A percentile compares a stretch with the other conserved stretches of the same genome.
phyloP scores from a whole-genome alignment of 2,888 invertebrate genomes.

The Callyntrura sp. region DNA sequence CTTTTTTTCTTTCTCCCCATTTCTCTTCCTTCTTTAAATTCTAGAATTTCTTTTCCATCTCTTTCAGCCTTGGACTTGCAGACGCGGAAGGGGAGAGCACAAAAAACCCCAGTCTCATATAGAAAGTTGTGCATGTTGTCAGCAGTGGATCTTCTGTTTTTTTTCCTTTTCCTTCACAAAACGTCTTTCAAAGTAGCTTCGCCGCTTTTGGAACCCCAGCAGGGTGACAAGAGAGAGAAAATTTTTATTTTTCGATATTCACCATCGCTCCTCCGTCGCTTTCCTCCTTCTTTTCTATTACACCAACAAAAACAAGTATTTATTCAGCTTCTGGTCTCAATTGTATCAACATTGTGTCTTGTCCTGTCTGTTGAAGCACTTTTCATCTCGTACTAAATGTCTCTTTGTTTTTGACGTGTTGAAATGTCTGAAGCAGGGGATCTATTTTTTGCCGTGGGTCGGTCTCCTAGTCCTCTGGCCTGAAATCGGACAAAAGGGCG shows the following conservation, averaged over 20 bases:
- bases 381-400: conserved; percentile 54
- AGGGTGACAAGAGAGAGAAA: conserved; percentile 65
- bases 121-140: conserved; percentile 15
- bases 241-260: conserved; percentile 60
- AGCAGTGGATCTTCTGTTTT: conserved; percentile 37
- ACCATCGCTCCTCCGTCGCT: too few relatives aligned
- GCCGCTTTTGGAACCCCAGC: conserved; percentile 50
- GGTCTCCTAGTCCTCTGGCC: not conserved
- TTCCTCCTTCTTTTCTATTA: conserved; percentile 4
- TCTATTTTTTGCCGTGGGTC: not conserved
- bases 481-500: not conserved
- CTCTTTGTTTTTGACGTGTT: conserved; percentile 71
- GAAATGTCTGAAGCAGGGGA: conserved; percentile 49
- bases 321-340: conserved; percentile 69
- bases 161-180: conserved; percentile 29
- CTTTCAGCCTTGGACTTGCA: conserved; percentile 10
- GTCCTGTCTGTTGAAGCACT: conserved; percentile 50
- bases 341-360: conserved; percentile 64
- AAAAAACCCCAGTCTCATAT: not conserved
- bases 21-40: conserved; percentile 34
- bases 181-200: conserved; percentile 68
- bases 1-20: conserved; percentile 47
- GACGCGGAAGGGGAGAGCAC: conserved; percentile 32
- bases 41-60: not conserved
- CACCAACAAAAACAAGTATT: conserved; percentile 50